A percentile compares a stretch with the other conserved stretches of the same genome.
Evolutionary conservation across 1,140 invertebrate species (phyloP).

Genomic region (Drosophila eugracilis): DNA sequence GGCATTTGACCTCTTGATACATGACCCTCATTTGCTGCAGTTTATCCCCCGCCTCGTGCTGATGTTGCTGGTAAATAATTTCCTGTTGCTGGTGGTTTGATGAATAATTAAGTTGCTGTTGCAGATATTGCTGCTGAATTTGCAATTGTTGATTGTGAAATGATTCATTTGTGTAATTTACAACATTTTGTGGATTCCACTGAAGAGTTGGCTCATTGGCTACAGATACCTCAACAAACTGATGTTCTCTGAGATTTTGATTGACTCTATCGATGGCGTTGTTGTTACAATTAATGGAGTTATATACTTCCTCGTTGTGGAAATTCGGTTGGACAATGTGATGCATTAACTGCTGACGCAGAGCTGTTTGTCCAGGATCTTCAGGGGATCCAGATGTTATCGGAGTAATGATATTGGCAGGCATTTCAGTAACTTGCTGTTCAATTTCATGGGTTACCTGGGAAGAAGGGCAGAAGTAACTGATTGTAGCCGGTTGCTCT

Average conservation of each 20-base stretch:
- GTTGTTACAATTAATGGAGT: conserved; percentile 8
- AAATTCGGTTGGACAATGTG: conserved; percentile 30
- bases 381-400: not conserved
- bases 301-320: not conserved
- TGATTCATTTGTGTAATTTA: not conserved
- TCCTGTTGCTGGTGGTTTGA: conserved; percentile 17
- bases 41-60: conserved; percentile 11
- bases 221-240: not conserved
- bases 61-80: conserved; percentile 30
- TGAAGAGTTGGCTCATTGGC: not conserved
- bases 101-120: not conserved
- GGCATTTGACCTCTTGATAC: conserved; percentile 37
- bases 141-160: conserved; percentile 6
- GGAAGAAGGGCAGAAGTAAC: not conserved
- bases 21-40: conserved; percentile 53
- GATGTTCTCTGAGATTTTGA: conserved; percentile 15
- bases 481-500: not conserved
- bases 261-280: conserved; percentile 22
- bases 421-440: not conserved
- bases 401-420: not conserved
- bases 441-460: not conserved
- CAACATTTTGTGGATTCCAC: conserved; percentile 5
- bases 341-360: conserved; percentile 31
- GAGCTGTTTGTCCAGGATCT: not conserved
- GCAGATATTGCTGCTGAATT: conserved; percentile 13